These are phyloP conservation scores for Ormyrus pomaceus DNA, from an alignment of 2,888 invertebrate species.

Conservation along the genomic window DNA sequence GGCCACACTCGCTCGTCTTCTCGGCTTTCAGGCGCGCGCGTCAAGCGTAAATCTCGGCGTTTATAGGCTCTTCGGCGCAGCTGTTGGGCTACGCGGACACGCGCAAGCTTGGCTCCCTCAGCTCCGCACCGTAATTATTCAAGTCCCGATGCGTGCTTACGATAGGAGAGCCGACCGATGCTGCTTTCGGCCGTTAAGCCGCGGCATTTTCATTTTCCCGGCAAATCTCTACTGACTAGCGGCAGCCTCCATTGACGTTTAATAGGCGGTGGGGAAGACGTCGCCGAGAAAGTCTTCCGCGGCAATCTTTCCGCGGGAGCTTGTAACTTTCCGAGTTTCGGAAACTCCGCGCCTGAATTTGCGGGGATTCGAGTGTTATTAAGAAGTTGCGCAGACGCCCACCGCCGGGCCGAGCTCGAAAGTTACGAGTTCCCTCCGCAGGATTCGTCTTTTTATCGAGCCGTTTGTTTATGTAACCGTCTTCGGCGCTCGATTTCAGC, in stretches of 20 bases:
- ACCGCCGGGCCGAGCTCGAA: neutral
- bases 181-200: neutral
- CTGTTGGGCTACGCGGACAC: neutral
- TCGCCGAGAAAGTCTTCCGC: conserved; percentile 1
- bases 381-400: conserved; percentile 23
- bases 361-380: conserved; percentile 32
- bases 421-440: conserved; percentile 22
- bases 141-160: neutral
- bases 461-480: conserved; percentile 1
- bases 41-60: conserved; percentile 22
- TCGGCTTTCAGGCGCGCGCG: conserved; percentile 24
- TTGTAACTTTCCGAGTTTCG: conserved; percentile 18
- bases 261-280: conserved; percentile 15
- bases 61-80: neutral
- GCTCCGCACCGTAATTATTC: conserved; percentile 11
- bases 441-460: neutral
- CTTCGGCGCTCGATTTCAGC: neutral
- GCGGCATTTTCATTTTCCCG: conserved; percentile 8
- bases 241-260: conserved; percentile 12
- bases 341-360: conserved; percentile 19
- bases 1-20: neutral
- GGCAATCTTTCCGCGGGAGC: conserved; percentile 13
- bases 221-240: neutral
- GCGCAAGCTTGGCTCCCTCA: neutral
- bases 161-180: neutral